Conservation (phyloP, 2,888 invertebrate species). For the Dexiosoma caninum region DNA sequence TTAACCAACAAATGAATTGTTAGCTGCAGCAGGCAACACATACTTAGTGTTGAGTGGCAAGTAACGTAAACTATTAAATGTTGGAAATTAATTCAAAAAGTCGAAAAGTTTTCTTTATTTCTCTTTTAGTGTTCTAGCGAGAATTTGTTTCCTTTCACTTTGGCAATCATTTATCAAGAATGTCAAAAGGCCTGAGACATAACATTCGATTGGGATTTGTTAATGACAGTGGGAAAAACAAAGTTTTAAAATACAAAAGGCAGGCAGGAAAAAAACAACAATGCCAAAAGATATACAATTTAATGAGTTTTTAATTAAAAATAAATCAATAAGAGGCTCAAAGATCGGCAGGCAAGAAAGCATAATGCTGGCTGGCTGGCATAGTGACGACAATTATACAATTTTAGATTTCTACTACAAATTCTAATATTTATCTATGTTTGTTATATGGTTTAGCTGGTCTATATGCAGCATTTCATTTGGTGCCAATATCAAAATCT, state of each 20-base stretch:
- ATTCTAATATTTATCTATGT: too few relatives aligned
- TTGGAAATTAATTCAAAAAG: slow-evolving; percentile 61
- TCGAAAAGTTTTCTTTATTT: slow-evolving; percentile 51
- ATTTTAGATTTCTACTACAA: too few relatives aligned
- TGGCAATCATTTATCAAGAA: slow-evolving; percentile 44
- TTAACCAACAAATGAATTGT: not conserved
- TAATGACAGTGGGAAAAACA: slow-evolving; percentile 21
- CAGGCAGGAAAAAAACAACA: not conserved
- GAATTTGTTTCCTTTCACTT: slow-evolving; percentile 53
- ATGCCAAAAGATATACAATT: not conserved
- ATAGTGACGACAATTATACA: too few relatives aligned
- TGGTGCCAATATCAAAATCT: too few relatives aligned
- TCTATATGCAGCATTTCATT: too few relatives aligned
- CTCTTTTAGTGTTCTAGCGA: slow-evolving; percentile 7
- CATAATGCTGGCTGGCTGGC: too few relatives aligned
- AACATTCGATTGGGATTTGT: slow-evolving; percentile 35
- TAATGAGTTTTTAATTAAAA: too few relatives aligned
- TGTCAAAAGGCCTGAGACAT: slow-evolving; percentile 45
- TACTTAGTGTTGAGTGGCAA: slow-evolving; percentile 36
- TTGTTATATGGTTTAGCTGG: too few relatives aligned
- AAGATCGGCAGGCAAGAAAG: too few relatives aligned
- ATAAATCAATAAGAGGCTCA: too few relatives aligned
- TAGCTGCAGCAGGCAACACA: slow-evolving; percentile 17
- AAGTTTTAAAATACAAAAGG: not conserved
- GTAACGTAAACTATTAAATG: slow-evolving; percentile 58